Evolutionary conservation across 2,888 invertebrate species (phyloP), one percentile per base, ranked within the genome.

Genomic region (Isotomurus palustris): DNA sequence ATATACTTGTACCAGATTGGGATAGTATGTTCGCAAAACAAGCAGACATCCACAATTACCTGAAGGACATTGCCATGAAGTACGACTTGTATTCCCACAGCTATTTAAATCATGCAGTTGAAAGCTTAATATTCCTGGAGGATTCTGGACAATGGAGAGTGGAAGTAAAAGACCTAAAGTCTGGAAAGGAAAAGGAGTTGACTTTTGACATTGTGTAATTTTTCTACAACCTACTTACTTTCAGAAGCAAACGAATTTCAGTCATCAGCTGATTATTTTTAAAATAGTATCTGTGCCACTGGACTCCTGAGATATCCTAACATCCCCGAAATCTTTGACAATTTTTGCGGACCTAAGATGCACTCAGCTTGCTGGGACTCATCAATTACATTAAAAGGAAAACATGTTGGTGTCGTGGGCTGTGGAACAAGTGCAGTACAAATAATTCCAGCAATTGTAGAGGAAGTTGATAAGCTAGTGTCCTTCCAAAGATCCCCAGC

Each of bases 41-140:
- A 52, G 21, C 43, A 14, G 64, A 64, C 27, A 61, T 64, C 21
- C 44, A 58, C 14, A 52, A 53, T 21, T 64, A 64, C 22, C 52
- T 41, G 24, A 60, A 63, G 44, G 40, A 41, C 17, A 52, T 66
- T 4, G 41, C 59, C 24, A 44, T 25, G 27, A 55, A 66, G 36
- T 59, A 56, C 22, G 52, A 54, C 8, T 41, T 66, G 10, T 63
- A 66, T 43, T 43, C 59, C 14, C 48, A 51, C 40, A 55, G 55
- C 17, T 35, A 56, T 14, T 66, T 66, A 25, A 52, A 66, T 14
- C 59, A 59, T 3, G 35, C 27, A 14, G 63, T 66, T 3, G 47
- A 66, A 25, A 28, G 43, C 21, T 45, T 60, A 1, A 44, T 35
- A 1, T 67, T 64, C 64, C 52, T 57, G 24, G 64, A 58, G 10